These are phyloP conservation scores for Drosophila pectinifera DNA, from an alignment of 1,140 invertebrate species.

Conservation along the genomic window DNA sequence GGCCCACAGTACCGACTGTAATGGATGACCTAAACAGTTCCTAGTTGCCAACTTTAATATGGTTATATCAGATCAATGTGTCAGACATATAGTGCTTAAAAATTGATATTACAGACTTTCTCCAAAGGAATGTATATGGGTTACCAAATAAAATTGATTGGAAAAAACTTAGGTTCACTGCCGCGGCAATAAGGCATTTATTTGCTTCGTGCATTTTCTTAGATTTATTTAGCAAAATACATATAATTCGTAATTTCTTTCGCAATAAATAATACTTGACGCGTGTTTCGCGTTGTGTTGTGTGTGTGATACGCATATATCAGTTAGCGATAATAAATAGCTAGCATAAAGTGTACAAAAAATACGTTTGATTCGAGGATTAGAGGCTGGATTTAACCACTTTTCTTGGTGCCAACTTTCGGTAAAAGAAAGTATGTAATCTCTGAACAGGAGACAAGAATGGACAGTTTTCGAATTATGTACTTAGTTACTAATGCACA, in stretches of 20 bases:
- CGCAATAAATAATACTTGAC: slow-evolving; percentile 78
- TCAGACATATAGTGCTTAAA: not conserved
- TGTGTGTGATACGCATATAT: slow-evolving; percentile 51
- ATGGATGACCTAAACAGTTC: not conserved
- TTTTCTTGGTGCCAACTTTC: slow-evolving; percentile 8
- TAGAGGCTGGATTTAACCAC: slow-evolving; percentile 22
- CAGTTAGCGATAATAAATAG: slow-evolving; percentile 72
- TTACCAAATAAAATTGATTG: not conserved
- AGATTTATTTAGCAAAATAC: slow-evolving; percentile 53
- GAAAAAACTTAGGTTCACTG: not conserved
- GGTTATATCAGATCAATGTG: slow-evolving; percentile 1
- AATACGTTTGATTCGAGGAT: slow-evolving; percentile 67
- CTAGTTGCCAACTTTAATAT: not conserved
- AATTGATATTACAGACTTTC: slow-evolving; percentile 4
- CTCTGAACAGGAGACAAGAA: slow-evolving; percentile 5
- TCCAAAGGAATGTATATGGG: not conserved
- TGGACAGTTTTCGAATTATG: slow-evolving; percentile 22
- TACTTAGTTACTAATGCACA: slow-evolving; percentile 46
- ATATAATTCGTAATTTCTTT: slow-evolving; percentile 56
- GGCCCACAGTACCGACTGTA: no score
- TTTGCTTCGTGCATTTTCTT: slow-evolving; percentile 58
- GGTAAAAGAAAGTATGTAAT: slow-evolving; percentile 10
- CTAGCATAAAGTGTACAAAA: slow-evolving; percentile 56
- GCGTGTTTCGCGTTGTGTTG: slow-evolving; percentile 54
- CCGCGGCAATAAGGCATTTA: not conserved